Percentiles rank a stretch among this genome's conserved stretches.
Conservation (phyloP, 2,797 vertebrate species). For the Scarus forsteni region DNA sequence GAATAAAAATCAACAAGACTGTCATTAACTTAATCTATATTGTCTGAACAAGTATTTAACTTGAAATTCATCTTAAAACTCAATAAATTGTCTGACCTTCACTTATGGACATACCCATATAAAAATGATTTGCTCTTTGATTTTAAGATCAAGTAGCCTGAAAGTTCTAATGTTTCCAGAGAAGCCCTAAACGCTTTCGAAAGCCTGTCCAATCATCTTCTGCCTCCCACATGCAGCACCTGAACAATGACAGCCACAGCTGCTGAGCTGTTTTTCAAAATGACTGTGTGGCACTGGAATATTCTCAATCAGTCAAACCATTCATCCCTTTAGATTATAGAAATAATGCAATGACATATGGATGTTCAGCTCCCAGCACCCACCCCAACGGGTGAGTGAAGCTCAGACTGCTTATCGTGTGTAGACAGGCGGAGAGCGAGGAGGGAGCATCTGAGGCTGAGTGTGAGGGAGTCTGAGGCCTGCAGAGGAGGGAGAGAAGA, state of each 20-base stretch:
- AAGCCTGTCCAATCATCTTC: not conserved
- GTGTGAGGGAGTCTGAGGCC: slow-evolving; percentile 18
- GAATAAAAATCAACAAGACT: no score
- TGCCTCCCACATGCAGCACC: not conserved
- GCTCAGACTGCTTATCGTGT: slow-evolving; percentile 42
- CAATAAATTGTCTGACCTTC: no score
- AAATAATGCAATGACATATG: slow-evolving; percentile 17
- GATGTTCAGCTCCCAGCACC: slow-evolving; percentile 4
- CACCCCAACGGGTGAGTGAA: slow-evolving; percentile 8
- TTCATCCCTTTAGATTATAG: slow-evolving; percentile 6
- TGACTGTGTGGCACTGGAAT: not conserved
- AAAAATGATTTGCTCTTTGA: not conserved
- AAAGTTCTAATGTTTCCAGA: not conserved
- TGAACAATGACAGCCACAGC: not conserved
- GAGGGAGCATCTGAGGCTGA: slow-evolving; percentile 15
- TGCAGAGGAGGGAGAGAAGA: slow-evolving; percentile 3
- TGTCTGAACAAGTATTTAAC: no score
- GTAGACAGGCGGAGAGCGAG: slow-evolving; percentile 37
- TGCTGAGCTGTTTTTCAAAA: not conserved
- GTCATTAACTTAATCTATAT: no score
- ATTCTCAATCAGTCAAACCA: not conserved
- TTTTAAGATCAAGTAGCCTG: not conserved
- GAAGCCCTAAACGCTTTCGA: not conserved
- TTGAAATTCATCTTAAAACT: no score
- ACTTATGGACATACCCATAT: no score